phyloP scores from a whole-genome alignment of 2,113 vertebrate species.

The Ornithorhynchus anatinus region DNA sequence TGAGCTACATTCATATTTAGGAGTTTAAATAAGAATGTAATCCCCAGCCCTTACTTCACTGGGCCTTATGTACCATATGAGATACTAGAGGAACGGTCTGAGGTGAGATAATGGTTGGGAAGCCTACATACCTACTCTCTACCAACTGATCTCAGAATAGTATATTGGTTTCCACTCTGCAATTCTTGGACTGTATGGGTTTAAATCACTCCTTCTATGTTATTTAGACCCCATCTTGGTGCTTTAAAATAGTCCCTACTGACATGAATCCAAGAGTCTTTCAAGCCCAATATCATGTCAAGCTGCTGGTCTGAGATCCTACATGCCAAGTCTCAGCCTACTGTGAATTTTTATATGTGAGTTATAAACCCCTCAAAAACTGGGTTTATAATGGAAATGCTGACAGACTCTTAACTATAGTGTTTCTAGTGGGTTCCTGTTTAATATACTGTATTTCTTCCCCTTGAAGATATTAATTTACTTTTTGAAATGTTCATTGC shows the following conservation, averaged over 20 bases:
- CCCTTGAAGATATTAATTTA: constrained; percentile 81
- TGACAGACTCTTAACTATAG: constrained; percentile 75
- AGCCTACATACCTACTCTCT: neutral
- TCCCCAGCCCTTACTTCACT: neutral
- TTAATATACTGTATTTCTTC: constrained; percentile 78
- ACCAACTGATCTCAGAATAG: constrained; percentile 17
- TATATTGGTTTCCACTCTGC: neutral
- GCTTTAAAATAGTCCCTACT: constrained; percentile 67
- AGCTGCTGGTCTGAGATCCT: constrained; percentile 64
- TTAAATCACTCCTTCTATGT: constrained; percentile 55
- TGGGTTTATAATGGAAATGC: constrained; percentile 69
- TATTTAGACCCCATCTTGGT: constrained; percentile 68
- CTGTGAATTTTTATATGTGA: constrained; percentile 75
- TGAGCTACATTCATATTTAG: constrained; percentile 50
- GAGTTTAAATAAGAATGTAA: neutral
- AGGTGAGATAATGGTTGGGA: neutral
- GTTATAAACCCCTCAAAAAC: constrained; percentile 76
- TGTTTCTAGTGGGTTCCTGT: constrained; percentile 73
- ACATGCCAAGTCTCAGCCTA: constrained; percentile 67
- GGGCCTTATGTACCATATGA: fast-evolving
- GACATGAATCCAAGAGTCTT: constrained; percentile 69
- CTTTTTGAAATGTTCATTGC: constrained; percentile 80
- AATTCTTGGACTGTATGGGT: constrained; percentile 30
- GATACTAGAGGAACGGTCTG: neutral
- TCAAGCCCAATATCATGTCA: constrained; percentile 72